Percentiles rank a stretch among this genome's conserved stretches.
These are phyloP conservation scores for Mythimna impura DNA, from an alignment of 2,888 invertebrate species.

Conservation along the genomic window DNA sequence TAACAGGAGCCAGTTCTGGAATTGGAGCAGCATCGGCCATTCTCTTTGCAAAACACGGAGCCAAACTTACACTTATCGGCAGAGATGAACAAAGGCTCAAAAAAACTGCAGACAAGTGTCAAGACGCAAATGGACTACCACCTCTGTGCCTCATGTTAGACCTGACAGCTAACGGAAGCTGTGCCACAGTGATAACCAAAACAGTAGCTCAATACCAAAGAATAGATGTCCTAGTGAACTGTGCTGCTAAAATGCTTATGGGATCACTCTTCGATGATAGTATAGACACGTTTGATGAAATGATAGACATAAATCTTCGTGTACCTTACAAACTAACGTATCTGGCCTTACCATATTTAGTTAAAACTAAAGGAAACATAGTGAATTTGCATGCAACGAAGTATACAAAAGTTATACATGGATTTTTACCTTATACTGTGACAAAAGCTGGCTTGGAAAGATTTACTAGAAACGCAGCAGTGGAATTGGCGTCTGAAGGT, in stretches of 20 bases:
- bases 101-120: conserved; percentile 70
- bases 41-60: conserved; percentile 75
- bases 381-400: conserved; percentile 97
- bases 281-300: conserved; percentile 94
- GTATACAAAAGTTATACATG: conserved; percentile 87
- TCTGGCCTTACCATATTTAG: conserved; percentile 94
- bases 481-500: conserved; percentile 71
- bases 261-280: conserved; percentile 94
- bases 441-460: conserved; percentile 73
- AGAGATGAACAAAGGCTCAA: conserved; percentile 75
- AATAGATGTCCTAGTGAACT: conserved; percentile 94
- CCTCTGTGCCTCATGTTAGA: conserved; percentile 88
- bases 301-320: conserved; percentile 95
- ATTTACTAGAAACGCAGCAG: conserved; percentile 73
- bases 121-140: conserved; percentile 60
- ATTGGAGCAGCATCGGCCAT: conserved; percentile 79
- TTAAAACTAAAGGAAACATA: conserved; percentile 94
- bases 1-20: conserved; percentile 81
- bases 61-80: conserved; percentile 75
- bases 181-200: conserved; percentile 91
- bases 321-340: conserved; percentile 93
- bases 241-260: conserved; percentile 93
- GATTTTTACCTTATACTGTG: conserved; percentile 70
- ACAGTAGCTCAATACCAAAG: conserved; percentile 92
- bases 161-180: conserved; percentile 91